Conservation (phyloP, 1,140 invertebrate species). For the Sycobia sp. region DNA sequence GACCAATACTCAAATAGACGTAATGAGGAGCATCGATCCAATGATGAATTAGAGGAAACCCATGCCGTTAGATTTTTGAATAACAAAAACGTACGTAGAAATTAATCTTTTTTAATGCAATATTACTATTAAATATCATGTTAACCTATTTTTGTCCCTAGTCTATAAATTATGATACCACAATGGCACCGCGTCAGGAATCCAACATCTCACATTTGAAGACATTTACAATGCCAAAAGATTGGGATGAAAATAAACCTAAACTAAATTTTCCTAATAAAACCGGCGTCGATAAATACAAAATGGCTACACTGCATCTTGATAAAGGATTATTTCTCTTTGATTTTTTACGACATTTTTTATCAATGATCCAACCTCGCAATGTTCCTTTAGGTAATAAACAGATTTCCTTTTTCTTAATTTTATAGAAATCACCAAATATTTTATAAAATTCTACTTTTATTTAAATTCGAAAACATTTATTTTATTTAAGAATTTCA, state of each 20-base stretch:
- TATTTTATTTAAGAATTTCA: too few species aligned
- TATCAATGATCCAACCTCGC: constrained; percentile 64
- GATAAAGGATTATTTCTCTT: constrained; percentile 62
- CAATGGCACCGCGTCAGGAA: constrained; percentile 33
- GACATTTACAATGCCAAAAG: constrained; percentile 38
- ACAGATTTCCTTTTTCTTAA: too few species aligned
- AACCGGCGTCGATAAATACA: constrained; percentile 49
- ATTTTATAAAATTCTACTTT: too few species aligned
- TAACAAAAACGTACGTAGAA: neutral
- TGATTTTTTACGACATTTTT: constrained; percentile 62
- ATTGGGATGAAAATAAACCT: constrained; percentile 46
- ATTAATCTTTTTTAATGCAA: neutral
- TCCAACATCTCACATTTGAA: constrained; percentile 50
- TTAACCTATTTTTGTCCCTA: neutral
- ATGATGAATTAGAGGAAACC: neutral
- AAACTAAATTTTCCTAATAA: constrained; percentile 53
- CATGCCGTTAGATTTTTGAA: neutral
- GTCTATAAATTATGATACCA: constrained; percentile 20
- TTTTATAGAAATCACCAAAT: too few species aligned
- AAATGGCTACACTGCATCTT: constrained; percentile 61
- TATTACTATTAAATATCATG: neutral
- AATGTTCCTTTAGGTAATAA: constrained; percentile 63
- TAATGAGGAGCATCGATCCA: neutral
- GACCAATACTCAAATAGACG: neutral
- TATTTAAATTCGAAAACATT: too few species aligned